Base-by-base conservation (phyloP, 2,888 invertebrate genomes). In the Nycteola revayana region DNA sequence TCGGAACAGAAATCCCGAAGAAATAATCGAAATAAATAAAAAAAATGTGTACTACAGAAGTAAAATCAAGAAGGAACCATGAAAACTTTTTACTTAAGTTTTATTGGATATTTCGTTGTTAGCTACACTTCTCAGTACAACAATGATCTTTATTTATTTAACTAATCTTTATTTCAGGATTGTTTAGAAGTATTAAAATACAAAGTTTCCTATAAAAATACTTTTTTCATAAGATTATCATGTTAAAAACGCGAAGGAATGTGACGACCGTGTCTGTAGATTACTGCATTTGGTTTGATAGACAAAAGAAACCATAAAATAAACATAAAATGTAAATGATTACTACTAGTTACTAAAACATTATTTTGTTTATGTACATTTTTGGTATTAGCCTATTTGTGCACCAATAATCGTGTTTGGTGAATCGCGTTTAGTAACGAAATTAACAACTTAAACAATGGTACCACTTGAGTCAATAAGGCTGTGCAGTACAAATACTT, bases 351-450 rank as follows among this genome's bases (percentile, higher is more conserved):
- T 71, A 68, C 61, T 63, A 66, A 62, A 60, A 56, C 49, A 56
- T 60, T 53, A 60, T 60, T 61, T 63, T 25, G 51, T 67, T 60
- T 77, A 77, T 78, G 63, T 77, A 79, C 73, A 77, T 73, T 76
- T 78, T 79, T 79, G 79, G 79, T 77, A 75, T 71, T 55, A 57
- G 60, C 53, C 50, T 46, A 51, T 38, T 24, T 42, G 38, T 42
- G 40, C 40, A 42, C 40, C 49, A 49, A 55, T n/a, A n/a, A n/a
- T 48, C n/a, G 27, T 25, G 9, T 23, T 32, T 22, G 36, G 24
- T 28, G 30, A 17, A 28, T 9, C 18, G 25, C 27, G 36, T 33
- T 25, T 26, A 14, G 5, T 14, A 14, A 3, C 14, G 5, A 14
- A 14, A 14, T 14, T 3, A 14, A 14, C 14, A 5, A 5, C 14